Evolutionary conservation across 2,113 vertebrate genomes (phyloP).

Genomic region (Pygoscelis antarcticus): DNA sequence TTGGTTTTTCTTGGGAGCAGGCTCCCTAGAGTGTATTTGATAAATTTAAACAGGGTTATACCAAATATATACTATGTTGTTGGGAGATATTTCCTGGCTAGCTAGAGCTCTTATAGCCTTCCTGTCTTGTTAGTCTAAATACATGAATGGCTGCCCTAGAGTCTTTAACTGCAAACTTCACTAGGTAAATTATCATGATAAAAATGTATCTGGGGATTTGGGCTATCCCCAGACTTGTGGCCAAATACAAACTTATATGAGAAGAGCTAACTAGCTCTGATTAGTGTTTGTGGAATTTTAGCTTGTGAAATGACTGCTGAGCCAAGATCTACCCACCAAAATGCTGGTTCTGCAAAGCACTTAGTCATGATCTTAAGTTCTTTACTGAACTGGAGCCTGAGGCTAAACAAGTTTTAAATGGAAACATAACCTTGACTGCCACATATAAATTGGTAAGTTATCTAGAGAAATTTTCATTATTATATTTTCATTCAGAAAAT

Average conservation of each 20-base stretch:
- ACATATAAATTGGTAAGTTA: not conserved
- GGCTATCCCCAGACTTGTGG: not conserved
- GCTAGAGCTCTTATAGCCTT: not conserved
- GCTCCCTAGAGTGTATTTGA: not conserved
- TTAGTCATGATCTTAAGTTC: not conserved
- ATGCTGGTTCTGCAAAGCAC: not conserved
- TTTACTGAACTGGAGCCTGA: not conserved
- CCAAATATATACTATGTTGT: not conserved
- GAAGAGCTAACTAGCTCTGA: not conserved
- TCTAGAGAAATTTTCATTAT: not conserved
- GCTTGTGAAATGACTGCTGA: not conserved
- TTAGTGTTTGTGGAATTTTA: not conserved
- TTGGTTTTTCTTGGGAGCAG: not conserved
- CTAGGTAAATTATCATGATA: not conserved
- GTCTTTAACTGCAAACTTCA: not conserved
- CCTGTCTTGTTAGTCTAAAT: not conserved
- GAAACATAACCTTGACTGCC: not conserved
- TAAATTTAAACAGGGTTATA: not conserved
- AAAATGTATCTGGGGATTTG: not conserved
- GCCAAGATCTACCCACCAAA: not conserved
- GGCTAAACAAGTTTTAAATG: not conserved
- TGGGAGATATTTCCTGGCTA: not conserved
- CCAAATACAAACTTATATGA: not conserved
- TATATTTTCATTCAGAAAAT: slow-evolving; percentile 24
- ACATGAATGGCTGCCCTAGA: not conserved